Conservation (phyloP, 2,113 vertebrate genomes). For the Pyxicephalus adspersus region DNA sequence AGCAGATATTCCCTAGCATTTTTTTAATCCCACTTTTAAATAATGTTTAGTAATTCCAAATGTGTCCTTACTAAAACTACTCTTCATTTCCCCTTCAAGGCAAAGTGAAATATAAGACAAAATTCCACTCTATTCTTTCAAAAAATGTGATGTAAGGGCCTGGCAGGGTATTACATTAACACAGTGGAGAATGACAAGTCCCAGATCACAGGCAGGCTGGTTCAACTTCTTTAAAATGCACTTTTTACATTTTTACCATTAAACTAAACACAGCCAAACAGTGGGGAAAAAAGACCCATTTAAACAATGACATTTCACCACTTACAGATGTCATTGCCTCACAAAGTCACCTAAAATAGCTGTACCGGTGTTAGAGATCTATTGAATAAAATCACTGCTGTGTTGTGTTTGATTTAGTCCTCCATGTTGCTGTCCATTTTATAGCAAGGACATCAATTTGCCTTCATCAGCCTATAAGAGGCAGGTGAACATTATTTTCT, state of each 20-base stretch:
- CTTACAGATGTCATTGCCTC: background rate
- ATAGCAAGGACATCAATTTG: background rate
- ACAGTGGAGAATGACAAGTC: background rate
- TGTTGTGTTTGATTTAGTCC: too few relatives aligned
- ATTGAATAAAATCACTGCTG: background rate
- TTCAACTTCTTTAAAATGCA: background rate
- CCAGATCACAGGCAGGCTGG: background rate
- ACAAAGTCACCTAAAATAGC: background rate
- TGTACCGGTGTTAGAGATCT: background rate
- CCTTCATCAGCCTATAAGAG: background rate
- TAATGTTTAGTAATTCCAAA: too few relatives aligned
- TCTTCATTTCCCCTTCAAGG: too few relatives aligned
- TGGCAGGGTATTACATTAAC: background rate
- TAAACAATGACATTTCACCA: background rate
- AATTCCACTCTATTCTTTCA: background rate
- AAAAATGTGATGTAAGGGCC: background rate
- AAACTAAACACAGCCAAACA: background rate
- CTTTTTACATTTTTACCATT: constrained; percentile 3
- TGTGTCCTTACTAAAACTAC: too few relatives aligned
- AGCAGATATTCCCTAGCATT: too few relatives aligned
- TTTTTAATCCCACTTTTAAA: too few relatives aligned
- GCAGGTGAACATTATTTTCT: background rate
- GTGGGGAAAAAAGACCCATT: background rate
- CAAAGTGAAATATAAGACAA: background rate
- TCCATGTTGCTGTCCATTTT: too few relatives aligned